These are phyloP conservation scores for Polydrusus pterygomalis DNA, from an alignment of 2,888 invertebrate species.

Conservation along the genomic window DNA sequence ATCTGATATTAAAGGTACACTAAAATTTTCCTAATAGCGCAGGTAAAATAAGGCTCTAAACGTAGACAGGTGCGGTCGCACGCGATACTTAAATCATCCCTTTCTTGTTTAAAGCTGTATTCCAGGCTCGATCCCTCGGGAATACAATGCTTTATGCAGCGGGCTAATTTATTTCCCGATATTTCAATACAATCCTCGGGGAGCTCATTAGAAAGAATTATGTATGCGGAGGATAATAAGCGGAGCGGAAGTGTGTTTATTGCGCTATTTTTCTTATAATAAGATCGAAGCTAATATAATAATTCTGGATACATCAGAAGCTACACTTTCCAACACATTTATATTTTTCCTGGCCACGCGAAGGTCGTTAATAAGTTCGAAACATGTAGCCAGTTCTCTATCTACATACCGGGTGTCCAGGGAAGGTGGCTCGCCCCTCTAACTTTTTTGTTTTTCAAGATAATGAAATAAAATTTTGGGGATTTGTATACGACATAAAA, in stretches of 20 bases:
- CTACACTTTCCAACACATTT: too few relatives aligned
- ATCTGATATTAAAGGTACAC: background rate
- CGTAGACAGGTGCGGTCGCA: conserved; percentile 42
- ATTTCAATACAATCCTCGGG: conserved; percentile 46
- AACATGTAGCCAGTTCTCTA: too few relatives aligned
- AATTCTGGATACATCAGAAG: too few relatives aligned
- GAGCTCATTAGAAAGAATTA: conserved; percentile 48
- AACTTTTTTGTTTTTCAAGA: too few relatives aligned
- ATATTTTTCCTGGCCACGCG: too few relatives aligned
- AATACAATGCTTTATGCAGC: conserved; percentile 21
- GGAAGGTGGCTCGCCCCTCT: too few relatives aligned
- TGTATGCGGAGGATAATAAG: conserved; percentile 40
- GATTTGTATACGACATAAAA: too few relatives aligned
- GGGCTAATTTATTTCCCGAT: conserved; percentile 50
- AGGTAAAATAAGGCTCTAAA: conserved; percentile 15
- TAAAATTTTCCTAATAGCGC: background rate
- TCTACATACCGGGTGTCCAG: too few relatives aligned
- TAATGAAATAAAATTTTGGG: too few relatives aligned
- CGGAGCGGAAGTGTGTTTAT: conserved; percentile 10
- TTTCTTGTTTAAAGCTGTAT: conserved; percentile 25
- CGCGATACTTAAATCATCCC: conserved; percentile 47
- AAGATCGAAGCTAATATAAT: too few relatives aligned
- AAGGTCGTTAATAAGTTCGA: too few relatives aligned
- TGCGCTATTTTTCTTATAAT: background rate
- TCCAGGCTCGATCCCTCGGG: conserved; percentile 32